Base-by-base conservation (phyloP, 2,888 invertebrate genomes). In the Ramazzottius varieornatus region DNA sequence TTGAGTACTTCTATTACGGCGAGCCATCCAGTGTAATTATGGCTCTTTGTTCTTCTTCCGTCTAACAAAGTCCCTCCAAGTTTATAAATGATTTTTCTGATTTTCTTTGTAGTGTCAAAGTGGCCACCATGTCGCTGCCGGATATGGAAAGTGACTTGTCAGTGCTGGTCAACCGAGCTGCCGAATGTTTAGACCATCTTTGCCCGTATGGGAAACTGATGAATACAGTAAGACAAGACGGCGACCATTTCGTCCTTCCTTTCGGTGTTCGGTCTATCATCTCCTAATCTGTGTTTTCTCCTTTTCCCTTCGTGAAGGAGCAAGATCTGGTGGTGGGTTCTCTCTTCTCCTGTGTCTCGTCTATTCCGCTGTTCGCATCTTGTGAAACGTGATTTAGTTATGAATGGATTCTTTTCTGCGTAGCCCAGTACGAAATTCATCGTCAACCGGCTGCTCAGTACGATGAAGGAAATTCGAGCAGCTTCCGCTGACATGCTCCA, bases 181-280 rank as follows among this genome's bases (percentile, higher is more conserved):
- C 83, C n/a, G 78, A 80, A 33, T 81, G 82, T 68, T 75, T 86
- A 65, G 86, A 86, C 72, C 81, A 81, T 66, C 82, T 86, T 74
- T 89, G 85, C 79, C 87, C 86, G 0, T 84, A 85, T 67, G 89
- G 89, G 13, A 84, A 84, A 72, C 81, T 90, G 34, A 77, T 87
- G 65, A 85, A 88, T 72, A 84, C 86, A 70, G 82, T 82, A 72
- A 54, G 54, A 54, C 29, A 54, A 24, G 16, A 40, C 8, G 8
- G 20, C 8, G 20, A 40, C 20, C 20, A 40, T 20, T 13, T 40
- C 8, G 8, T 40, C 20, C 40, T 13, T 13, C 20, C 13, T 40
- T 20, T 40, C 20, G 8, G 13, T 40, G 40, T 20, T 13, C 40
- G 40, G 8, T 20, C 8, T 40, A 13, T 40, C 40, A 8, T 40